These are phyloP conservation scores for Bergia puertoricense DNA, from an alignment of 92 coral and sea anemone genomes.

Conservation along the genomic window DNA sequence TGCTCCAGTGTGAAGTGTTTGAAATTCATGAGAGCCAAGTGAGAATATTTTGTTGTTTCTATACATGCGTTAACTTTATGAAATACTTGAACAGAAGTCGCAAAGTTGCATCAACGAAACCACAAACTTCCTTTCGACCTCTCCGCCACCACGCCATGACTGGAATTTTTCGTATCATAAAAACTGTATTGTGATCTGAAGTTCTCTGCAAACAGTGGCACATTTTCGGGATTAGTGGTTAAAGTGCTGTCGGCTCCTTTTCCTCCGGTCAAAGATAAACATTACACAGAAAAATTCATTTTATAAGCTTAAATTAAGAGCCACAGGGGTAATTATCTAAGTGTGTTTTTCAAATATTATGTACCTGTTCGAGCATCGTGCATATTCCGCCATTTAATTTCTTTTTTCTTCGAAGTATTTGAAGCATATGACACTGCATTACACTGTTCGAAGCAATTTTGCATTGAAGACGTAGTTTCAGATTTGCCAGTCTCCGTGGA, in stretches of 20 bases:
- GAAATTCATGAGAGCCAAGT: background rate
- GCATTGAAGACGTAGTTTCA: background rate
- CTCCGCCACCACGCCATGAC: conserved; percentile 20
- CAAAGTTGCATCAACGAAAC: background rate
- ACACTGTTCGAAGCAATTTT: background rate
- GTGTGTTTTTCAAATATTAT: background rate
- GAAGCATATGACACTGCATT: background rate
- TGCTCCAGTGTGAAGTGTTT: background rate
- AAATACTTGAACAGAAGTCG: conserved; percentile 24
- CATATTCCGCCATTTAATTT: background rate
- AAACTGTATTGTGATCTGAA: conserved; percentile 25
- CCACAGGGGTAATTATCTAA: background rate
- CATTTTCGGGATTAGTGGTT: conserved; percentile 14
- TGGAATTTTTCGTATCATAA: conserved; percentile 22
- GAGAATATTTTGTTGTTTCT: background rate
- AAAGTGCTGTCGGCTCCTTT: conserved; percentile 34
- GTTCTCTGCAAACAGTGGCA: conserved; percentile 35
- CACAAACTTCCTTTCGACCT: conserved; percentile 19
- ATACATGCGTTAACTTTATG: background rate
- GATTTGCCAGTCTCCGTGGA: background rate
- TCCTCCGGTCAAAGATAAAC: conserved; percentile 11
- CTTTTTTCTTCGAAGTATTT: background rate
- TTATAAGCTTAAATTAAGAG: conserved; percentile 33
- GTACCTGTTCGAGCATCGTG: background rate
- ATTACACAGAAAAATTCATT: conserved; percentile 23